A percentile compares a stretch with the other conserved stretches of the same genome.
Evolutionary conservation across 35 echinoderm and acorn worm species (phyloP).

Genomic region (Lytechinus pictus): DNA sequence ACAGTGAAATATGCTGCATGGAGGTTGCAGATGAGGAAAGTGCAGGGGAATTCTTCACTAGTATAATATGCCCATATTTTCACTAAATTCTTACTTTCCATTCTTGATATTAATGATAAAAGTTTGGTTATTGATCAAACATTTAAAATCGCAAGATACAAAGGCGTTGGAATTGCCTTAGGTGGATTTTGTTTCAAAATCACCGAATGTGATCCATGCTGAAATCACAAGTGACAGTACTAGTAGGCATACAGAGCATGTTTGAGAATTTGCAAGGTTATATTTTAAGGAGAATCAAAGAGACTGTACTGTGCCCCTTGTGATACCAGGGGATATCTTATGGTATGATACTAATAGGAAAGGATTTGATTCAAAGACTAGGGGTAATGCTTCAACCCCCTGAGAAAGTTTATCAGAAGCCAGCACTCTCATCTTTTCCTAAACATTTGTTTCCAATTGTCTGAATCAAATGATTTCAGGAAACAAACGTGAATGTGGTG

Average conservation of each 20-base stretch:
- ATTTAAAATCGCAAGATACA: too few relatives aligned
- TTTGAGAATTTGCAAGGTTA: neutral
- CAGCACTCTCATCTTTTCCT: neutral
- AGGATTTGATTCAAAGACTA: neutral
- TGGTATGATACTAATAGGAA: neutral
- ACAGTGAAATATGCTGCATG: too few relatives aligned
- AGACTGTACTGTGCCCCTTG: neutral
- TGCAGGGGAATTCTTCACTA: too few relatives aligned
- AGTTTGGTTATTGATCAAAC: too few relatives aligned
- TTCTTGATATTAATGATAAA: too few relatives aligned
- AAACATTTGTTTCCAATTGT: conserved; percentile 19
- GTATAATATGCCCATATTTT: too few relatives aligned
- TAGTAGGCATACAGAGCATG: neutral
- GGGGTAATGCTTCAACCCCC: neutral
- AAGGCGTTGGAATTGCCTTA: too few relatives aligned
- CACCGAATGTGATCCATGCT: neutral
- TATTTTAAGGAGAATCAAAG: neutral
- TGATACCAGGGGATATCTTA: neutral
- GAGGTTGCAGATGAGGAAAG: too few relatives aligned
- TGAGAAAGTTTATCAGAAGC: conserved; percentile 4
- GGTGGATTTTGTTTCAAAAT: too few relatives aligned
- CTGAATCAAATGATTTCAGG: neutral
- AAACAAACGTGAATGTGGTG: neutral
- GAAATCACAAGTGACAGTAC: neutral
- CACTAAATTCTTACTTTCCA: too few relatives aligned